Base-by-base conservation (phyloP, 1,140 invertebrate species). In the Apis florea region DNA sequence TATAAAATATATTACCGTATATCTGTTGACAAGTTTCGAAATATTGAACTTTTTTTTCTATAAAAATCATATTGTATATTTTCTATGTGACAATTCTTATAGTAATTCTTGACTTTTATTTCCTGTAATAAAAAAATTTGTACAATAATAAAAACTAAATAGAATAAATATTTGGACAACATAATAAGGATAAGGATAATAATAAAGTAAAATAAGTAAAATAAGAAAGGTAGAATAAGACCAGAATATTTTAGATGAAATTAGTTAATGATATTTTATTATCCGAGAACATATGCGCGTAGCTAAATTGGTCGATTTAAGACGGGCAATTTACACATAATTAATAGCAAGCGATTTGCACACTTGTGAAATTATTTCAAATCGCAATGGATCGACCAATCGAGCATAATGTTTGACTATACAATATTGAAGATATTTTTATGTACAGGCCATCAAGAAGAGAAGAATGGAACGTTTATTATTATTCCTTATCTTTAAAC, bases 241-340 rank as follows among this genome's bases (percentile, higher is more conserved):
- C 5, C 31, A 40, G 31, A 40, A 40, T 40, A 40, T 40, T 53
- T 53, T 66, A 54, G 61, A 40, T 51, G 47, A 71, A 79, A 63
- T 79, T 79, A 79, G 5, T 79, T 79, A 71, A 79, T 61, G 59
- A 71, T 15, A 61, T 56, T 79, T 79, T 79, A 79, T 79, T 79
- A 63, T 61, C 19, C 13, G 24, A 56, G 66, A 78, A 78, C 40
- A 47, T 59, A 78, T 78, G 40, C 66, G 19, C 19, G 47, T 54
- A 15, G 26, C 15, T 68, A 19, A 58, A 77, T 40, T 79, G 76
- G 56, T 71, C 67, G 76, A 71, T 79, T 71, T 17, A 53, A 71
- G n/a, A 63, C 26, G 64, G 26, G 47, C 49, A 79, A 80, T 80
- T 51, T 71, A 47, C 69, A 53, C 26, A 74, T 15, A 79, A 73